Evolutionary conservation across 2,797 vertebrate genomes (phyloP).

Genomic region (Leptatherina wallacei): DNA sequence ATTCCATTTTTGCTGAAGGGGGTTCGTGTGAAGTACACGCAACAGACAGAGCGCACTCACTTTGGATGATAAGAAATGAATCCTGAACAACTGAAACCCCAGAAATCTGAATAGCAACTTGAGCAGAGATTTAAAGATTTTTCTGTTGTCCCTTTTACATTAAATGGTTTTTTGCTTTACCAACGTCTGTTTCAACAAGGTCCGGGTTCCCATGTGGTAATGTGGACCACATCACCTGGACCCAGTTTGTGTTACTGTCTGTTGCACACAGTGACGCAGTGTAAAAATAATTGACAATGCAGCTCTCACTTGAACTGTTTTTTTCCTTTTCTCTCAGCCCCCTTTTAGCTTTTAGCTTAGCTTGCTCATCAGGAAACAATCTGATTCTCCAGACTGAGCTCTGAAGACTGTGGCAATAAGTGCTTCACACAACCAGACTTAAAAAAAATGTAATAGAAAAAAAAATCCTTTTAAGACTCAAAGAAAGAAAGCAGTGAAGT

Average conservation of each 20-base stretch:
- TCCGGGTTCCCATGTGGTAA: no score
- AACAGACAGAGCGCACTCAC: no score
- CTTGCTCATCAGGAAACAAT: not conserved
- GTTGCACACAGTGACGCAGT: not conserved
- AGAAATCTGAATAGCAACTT: no score
- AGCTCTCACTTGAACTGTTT: not conserved
- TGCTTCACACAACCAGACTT: not conserved
- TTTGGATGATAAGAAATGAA: no score
- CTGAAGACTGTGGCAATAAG: not conserved
- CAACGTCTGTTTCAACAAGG: not conserved
- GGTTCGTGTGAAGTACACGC: no score
- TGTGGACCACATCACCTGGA: no score
- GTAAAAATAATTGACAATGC: not conserved
- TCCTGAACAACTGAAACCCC: no score
- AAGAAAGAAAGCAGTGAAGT: not conserved
- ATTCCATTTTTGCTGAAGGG: no score
- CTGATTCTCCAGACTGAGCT: not conserved
- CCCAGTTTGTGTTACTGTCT: no score
- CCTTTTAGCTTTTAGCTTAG: not conserved
- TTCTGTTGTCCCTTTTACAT: not conserved
- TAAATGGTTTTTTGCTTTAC: not conserved
- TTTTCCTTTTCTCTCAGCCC: not conserved
- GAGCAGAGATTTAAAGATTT: no score
- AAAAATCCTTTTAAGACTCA: not conserved
- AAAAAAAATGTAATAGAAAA: not conserved